Evolutionary conservation across 2,113 vertebrate genomes (phyloP).

Genomic region (Chroicocephalus ridibundus): DNA sequence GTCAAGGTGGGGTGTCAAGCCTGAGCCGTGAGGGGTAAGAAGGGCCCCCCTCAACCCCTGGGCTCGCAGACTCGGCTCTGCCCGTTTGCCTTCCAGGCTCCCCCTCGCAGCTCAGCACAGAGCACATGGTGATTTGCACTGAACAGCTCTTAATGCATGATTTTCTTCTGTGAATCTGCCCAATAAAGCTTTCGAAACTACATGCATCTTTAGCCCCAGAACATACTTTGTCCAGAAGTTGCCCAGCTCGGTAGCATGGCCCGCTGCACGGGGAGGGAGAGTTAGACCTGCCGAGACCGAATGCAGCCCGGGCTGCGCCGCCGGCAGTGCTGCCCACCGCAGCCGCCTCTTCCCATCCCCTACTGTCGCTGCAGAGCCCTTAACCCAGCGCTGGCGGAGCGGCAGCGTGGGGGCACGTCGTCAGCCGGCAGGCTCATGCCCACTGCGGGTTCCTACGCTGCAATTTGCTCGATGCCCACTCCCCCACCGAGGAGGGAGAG

Average conservation of each 20-base stretch:
- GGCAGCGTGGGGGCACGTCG: rapidly evolving
- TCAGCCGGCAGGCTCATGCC: neutral
- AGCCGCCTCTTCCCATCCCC: neutral
- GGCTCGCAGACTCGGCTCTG: neutral
- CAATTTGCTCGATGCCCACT: neutral
- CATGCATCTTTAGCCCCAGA: neutral
- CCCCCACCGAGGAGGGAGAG: neutral
- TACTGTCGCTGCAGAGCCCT: neutral
- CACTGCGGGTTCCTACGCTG: neutral
- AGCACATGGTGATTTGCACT: neutral
- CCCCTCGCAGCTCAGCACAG: neutral
- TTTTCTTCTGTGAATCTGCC: neutral
- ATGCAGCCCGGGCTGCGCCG: neutral
- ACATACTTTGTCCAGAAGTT: neutral
- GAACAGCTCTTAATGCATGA: neutral
- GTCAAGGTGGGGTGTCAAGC: neutral
- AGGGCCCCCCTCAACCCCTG: neutral
- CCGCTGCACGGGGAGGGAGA: neutral
- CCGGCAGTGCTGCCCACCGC: neutral
- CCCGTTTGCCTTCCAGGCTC: neutral
- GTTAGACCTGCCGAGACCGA: neutral
- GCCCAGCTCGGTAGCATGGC: neutral
- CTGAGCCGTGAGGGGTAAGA: neutral
- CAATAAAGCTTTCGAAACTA: neutral
- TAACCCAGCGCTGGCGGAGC: too few relatives aligned